These are phyloP conservation scores for Nixonia krombeini DNA, from an alignment of 1,140 invertebrate genomes.

Conservation along the genomic window DNA sequence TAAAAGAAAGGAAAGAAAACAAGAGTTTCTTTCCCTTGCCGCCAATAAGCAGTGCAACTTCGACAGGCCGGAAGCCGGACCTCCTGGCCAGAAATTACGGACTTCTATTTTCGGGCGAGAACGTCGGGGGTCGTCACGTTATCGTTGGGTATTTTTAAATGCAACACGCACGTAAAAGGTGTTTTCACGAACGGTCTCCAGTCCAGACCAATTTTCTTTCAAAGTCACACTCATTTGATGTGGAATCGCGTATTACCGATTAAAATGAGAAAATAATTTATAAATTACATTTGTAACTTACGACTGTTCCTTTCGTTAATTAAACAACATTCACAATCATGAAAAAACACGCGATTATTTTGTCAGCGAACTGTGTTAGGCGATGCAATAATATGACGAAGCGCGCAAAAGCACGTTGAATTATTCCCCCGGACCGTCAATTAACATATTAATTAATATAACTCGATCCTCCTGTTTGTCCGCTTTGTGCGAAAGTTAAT, in stretches of 20 bases:
- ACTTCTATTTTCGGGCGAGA: slow-evolving; percentile 37
- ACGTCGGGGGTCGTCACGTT: slow-evolving; percentile 30
- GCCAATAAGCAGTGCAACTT: slow-evolving; percentile 27
- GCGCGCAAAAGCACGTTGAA: neutral
- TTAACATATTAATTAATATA: slow-evolving; percentile 45
- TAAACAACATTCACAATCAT: neutral
- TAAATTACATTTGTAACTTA: no score
- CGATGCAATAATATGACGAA: slow-evolving; percentile 7
- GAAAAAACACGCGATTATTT: neutral
- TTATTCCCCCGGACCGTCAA: slow-evolving; percentile 18
- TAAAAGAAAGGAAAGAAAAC: slow-evolving; percentile 17
- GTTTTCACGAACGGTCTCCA: no score
- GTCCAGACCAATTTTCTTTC: no score
- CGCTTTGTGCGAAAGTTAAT: slow-evolving; percentile 25
- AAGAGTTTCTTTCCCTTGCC: slow-evolving; percentile 3
- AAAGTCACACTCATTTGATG: no score
- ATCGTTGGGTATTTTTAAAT: slow-evolving; percentile 39
- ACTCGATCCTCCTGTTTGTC: slow-evolving; percentile 20
- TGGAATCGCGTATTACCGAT: no score
- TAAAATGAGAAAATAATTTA: no score
- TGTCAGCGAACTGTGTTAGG: neutral
- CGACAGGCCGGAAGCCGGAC: slow-evolving; percentile 35
- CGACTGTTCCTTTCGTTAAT: no score
- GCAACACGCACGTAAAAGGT: slow-evolving; percentile 23
- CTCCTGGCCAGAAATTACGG: slow-evolving; percentile 32